Base-by-base conservation (phyloP, 1,140 invertebrate species). In the Cherax destructor region DNA sequence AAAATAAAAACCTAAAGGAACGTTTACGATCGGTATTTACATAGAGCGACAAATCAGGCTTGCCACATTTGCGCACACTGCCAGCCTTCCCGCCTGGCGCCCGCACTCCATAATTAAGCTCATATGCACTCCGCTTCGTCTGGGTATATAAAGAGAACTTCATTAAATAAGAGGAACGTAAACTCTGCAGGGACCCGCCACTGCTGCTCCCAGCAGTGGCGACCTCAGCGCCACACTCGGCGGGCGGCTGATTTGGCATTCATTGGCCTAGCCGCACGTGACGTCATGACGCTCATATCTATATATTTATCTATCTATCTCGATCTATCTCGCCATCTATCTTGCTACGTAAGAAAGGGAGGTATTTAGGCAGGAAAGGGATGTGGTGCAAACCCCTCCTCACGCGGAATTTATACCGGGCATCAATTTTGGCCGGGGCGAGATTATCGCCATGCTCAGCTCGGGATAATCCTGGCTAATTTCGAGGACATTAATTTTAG, bases 181-280 rank as follows among this genome's bases (percentile, higher is more conserved):
- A 83, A 83, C 81, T 61, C 81, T 18, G 81, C 81, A 41, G 59
- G 81, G 41, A 18, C 6, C 80, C 59, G 81, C 81, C 81, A 74
- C 81, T 21, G 61, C 59, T 65, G 59, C 59, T 24, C 59, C 30
- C 24, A 74, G 59, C 30, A 61, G 61, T 69, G 61, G 59, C 81
- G 30, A 65, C 52, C 81, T 61, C 81, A 83, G 81, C 59, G 69
- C 81, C 81, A 83, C 81, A 41, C 81, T 83, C 81, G n/a, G 61
- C 81, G 81, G 81, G 81, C 81, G 81, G 81, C 81, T 83, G 81
- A 83, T 83, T 83, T 83, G 81, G 81, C 81, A 83, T 83, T 83
- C 81, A 83, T 83, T 69, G 59, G 81, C n/a, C 47, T 41, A 83
- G 81, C 69, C 81, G 59, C 81, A 65, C 21, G 59, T 69, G 81